These are phyloP conservation scores for Mus minutoides DNA, from an alignment of 2,797 vertebrate genomes.

Conservation along the genomic window DNA sequence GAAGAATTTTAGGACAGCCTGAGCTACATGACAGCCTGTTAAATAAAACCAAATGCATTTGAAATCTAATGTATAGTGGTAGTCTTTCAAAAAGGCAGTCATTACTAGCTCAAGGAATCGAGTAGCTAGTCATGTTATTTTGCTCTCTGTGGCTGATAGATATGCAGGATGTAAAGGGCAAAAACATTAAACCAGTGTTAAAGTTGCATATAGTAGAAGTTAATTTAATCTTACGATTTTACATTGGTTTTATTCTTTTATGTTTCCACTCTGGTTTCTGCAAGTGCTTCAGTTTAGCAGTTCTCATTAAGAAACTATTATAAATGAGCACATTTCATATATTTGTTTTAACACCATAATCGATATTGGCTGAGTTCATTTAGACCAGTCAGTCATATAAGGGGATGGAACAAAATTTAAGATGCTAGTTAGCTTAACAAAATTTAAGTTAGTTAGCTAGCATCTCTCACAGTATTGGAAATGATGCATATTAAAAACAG, in stretches of 20 bases:
- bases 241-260: background rate
- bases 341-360: background rate
- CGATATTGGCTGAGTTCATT: background rate
- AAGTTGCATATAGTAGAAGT: background rate
- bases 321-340: background rate
- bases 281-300: background rate
- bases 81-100: background rate
- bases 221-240: background rate
- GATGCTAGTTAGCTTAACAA: background rate
- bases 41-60: background rate
- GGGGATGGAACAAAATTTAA: background rate
- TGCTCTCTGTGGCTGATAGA: background rate
- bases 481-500: background rate
- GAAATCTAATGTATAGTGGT: background rate
- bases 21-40: too few species aligned
- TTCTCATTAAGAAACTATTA: constrained; percentile 23
- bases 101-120: background rate
- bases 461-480: background rate
- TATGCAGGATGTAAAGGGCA: background rate
- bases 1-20: background rate
- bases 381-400: background rate
- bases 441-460: background rate
- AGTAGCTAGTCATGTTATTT: background rate
- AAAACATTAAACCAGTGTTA: background rate
- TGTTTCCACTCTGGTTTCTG: background rate